These are phyloP conservation scores for Pammene fasciana DNA, from an alignment of 2,888 invertebrate genomes.

Conservation along the genomic window DNA sequence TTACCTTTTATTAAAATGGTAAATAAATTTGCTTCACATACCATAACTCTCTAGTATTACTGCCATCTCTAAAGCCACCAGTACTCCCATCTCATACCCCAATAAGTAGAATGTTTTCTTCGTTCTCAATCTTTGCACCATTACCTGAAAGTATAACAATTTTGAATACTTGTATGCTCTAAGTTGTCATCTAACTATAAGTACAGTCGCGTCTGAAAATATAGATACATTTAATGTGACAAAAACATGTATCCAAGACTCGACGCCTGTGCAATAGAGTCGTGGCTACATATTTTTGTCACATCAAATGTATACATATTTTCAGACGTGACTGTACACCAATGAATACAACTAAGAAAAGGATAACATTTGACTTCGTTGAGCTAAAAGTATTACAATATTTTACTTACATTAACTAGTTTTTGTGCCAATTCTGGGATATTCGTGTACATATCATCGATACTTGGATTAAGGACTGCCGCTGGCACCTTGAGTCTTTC, in stretches of 20 bases:
- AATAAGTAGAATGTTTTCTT: constrained; percentile 41
- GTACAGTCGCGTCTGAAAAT: too few species aligned
- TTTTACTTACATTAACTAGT: constrained; percentile 12
- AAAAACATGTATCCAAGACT: too few species aligned
- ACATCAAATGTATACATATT: too few species aligned
- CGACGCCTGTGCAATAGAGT: too few species aligned
- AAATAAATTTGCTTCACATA: background rate
- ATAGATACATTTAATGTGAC: too few species aligned
- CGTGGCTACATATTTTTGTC: too few species aligned
- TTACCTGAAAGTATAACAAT: constrained; percentile 22
- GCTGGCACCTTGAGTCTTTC: constrained; percentile 31
- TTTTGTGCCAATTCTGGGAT: constrained; percentile 27
- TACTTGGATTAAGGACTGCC: constrained; percentile 10
- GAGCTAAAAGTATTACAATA: too few species aligned
- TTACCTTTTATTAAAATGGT: too few species aligned
- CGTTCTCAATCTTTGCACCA: constrained; percentile 30
- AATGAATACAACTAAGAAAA: background rate
- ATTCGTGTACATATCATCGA: constrained; percentile 6
- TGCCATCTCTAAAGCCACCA: constrained; percentile 43
- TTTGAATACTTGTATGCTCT: background rate
- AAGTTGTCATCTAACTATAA: too few species aligned
- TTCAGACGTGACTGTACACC: too few species aligned
- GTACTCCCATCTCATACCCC: constrained; percentile 43
- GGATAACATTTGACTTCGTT: too few species aligned
- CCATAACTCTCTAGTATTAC: constrained; percentile 41